A percentile compares a stretch with the other conserved stretches of the same genome.
Conservation (phyloP, 1,140 invertebrate genomes). For the Reticulitermes speratus region DNA sequence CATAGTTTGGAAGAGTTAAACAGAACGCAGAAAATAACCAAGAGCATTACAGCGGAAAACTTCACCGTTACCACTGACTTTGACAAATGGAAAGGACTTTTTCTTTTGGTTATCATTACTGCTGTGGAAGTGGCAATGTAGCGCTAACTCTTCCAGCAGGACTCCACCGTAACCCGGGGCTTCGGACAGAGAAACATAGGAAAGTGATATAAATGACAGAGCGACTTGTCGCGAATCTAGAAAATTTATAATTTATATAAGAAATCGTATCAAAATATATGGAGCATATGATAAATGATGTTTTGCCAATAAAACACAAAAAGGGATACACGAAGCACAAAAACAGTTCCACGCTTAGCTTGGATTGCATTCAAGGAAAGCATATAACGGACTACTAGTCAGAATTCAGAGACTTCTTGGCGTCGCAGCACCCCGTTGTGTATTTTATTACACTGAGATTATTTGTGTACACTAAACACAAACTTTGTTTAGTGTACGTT, state of each 20-base stretch:
- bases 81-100: background rate
- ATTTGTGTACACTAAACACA: too few relatives aligned
- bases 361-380: too few relatives aligned
- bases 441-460: too few relatives aligned
- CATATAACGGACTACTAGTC: too few relatives aligned
- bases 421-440: too few relatives aligned
- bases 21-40: background rate
- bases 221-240: background rate
- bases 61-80: background rate
- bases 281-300: background rate
- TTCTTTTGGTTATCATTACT: background rate
- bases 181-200: background rate
- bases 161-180: background rate
- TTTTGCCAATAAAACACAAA: background rate
- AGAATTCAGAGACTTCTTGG: too few relatives aligned
- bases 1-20: background rate
- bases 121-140: background rate
- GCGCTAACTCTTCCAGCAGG: background rate
- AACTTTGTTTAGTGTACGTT: too few relatives aligned
- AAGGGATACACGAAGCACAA: background rate
- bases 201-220: background rate
- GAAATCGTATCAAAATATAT: background rate
- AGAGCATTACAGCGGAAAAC: background rate
- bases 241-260: background rate
- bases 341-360: too few relatives aligned